Conservation (phyloP, 2,888 invertebrate species). For the Tiliacea aurago region DNA sequence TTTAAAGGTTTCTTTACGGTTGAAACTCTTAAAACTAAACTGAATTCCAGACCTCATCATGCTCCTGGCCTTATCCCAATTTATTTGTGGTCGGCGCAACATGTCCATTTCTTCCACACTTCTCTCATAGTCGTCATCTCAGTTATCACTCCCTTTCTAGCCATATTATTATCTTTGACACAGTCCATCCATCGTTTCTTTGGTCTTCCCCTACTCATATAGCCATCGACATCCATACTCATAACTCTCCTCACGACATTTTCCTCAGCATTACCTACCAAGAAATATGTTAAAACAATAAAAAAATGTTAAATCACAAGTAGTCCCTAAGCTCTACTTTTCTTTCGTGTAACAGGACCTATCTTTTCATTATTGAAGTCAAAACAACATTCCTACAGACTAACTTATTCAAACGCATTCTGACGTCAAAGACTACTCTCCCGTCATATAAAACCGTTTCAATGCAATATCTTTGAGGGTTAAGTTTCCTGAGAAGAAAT, state of each 20-base stretch:
- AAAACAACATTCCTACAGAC: background rate
- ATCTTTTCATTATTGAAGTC: background rate
- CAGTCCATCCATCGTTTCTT: too few relatives aligned
- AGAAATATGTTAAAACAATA: background rate
- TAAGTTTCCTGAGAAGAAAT: slow-evolving; percentile 16
- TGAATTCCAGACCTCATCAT: too few relatives aligned
- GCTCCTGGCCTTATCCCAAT: too few relatives aligned
- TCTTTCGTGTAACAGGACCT: background rate
- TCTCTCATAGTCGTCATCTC: too few relatives aligned
- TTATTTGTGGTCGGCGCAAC: too few relatives aligned
- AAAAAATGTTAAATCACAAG: background rate
- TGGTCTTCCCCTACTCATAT: too few relatives aligned
- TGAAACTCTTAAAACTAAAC: background rate
- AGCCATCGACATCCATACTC: too few relatives aligned
- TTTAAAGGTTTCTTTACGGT: background rate
- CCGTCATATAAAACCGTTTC: slow-evolving; percentile 23
- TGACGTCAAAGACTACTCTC: slow-evolving; percentile 7
- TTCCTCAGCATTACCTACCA: too few relatives aligned
- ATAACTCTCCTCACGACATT: too few relatives aligned
- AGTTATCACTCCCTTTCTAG: too few relatives aligned
- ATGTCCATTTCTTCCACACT: too few relatives aligned
- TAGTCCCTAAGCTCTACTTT: background rate
- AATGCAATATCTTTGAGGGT: slow-evolving; percentile 46
- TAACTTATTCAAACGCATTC: slow-evolving; percentile 10
- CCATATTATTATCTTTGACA: too few relatives aligned